phyloP scores from a whole-genome alignment of 2,888 invertebrate species.

The Drosophila rellima region DNA sequence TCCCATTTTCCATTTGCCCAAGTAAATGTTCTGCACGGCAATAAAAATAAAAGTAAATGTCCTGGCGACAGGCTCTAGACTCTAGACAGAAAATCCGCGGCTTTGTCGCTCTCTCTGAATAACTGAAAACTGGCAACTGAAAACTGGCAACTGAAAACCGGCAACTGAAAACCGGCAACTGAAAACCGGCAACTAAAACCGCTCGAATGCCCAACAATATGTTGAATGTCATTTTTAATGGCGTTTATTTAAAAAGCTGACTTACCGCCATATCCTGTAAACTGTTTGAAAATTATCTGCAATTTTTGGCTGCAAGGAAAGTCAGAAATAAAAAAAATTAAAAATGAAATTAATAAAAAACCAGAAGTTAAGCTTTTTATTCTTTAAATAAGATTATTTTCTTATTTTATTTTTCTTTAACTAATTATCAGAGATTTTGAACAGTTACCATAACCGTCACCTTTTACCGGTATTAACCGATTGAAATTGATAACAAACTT shows the following conservation, averaged over 20 bases:
- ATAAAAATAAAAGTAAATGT: constrained; percentile 61
- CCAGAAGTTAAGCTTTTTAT: too few species aligned
- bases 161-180: constrained; percentile 4
- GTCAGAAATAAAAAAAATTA: background rate
- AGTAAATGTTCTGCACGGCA: constrained; percentile 65
- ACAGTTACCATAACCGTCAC: too few species aligned
- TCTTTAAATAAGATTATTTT: too few species aligned
- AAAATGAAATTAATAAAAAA: too few species aligned
- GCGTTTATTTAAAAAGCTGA: background rate
- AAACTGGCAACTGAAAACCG: background rate
- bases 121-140: constrained; percentile 1
- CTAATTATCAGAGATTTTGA: too few species aligned
- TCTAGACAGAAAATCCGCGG: constrained; percentile 15
- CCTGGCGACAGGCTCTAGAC: constrained; percentile 32
- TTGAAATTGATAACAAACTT: too few species aligned
- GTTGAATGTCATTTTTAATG: constrained; percentile 13
- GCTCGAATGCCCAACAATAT: constrained; percentile 34
- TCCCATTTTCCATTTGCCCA: constrained; percentile 26
- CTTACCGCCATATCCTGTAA: constrained; percentile 4
- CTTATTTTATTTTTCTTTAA: too few species aligned
- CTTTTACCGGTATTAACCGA: too few species aligned
- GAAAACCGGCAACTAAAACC: constrained; percentile 6
- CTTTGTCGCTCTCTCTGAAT: constrained; percentile 8
- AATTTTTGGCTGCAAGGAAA: background rate
- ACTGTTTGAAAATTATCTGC: background rate